phyloP scores from a whole-genome alignment of 1,140 invertebrate genomes.

The Metaphire vulgaris region DNA sequence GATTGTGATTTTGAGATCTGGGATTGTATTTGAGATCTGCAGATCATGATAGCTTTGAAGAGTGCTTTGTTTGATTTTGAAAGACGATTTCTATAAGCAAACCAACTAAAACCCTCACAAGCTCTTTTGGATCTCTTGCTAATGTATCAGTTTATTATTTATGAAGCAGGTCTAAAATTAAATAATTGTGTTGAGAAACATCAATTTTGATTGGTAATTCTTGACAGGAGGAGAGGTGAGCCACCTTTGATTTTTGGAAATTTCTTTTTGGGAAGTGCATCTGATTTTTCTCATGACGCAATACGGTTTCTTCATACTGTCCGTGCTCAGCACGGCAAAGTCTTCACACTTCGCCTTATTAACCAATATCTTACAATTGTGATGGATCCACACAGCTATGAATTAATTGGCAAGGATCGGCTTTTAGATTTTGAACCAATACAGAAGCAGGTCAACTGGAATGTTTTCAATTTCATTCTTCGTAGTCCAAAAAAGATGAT shows the following conservation, averaged over 20 bases:
- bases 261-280: constrained; percentile 46
- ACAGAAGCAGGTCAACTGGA: constrained; percentile 50
- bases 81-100: too few relatives aligned
- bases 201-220: too few relatives aligned
- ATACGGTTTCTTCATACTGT: constrained; percentile 43
- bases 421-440: constrained; percentile 51
- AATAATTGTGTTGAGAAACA: too few relatives aligned
- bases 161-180: too few relatives aligned
- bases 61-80: too few relatives aligned
- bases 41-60: too few relatives aligned
- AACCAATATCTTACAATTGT: constrained; percentile 49
- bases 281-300: constrained; percentile 43
- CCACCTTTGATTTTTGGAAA: constrained; percentile 44
- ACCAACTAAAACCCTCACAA: too few relatives aligned
- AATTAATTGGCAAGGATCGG: constrained; percentile 42
- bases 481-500: constrained; percentile 45
- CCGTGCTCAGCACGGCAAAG: constrained; percentile 41
- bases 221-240: constrained; percentile 41
- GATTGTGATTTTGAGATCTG: too few relatives aligned
- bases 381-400: constrained; percentile 47
- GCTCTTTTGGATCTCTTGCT: too few relatives aligned
- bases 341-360: constrained; percentile 49
- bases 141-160: too few relatives aligned
- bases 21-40: too few relatives aligned
- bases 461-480: constrained; percentile 48